phyloP scores from a whole-genome alignment of 2,113 vertebrate genomes.

The Calidris pygmaea region DNA sequence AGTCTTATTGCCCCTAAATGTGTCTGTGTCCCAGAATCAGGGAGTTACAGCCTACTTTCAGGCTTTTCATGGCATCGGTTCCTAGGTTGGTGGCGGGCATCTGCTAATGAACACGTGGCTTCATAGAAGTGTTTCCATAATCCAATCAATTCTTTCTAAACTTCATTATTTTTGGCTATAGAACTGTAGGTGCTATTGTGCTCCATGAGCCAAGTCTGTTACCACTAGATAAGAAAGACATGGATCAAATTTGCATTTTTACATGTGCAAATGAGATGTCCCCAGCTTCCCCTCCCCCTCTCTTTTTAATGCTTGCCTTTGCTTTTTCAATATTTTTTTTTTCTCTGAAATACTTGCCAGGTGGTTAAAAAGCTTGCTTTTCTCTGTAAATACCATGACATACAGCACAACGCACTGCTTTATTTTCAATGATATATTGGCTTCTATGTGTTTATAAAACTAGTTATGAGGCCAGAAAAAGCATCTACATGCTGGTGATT shows the following conservation, averaged over 20 bases:
- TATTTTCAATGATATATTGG: not conserved
- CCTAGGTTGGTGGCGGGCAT: not conserved
- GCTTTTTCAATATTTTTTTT: not conserved
- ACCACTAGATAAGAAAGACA: conserved; percentile 51
- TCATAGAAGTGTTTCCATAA: conserved; percentile 11
- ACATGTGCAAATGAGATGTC: conserved; percentile 29
- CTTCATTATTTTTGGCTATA: conserved; percentile 50
- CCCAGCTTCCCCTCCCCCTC: not conserved
- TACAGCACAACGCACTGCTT: not conserved
- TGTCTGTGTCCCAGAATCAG: not conserved
- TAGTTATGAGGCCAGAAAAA: not conserved
- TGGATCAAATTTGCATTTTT: conserved; percentile 44
- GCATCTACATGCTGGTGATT: not conserved
- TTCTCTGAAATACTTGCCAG: not conserved
- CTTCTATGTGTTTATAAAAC: not conserved
- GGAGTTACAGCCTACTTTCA: not conserved
- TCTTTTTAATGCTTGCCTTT: not conserved
- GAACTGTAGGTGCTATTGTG: conserved; percentile 34
- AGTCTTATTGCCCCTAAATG: not conserved
- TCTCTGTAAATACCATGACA: not conserved
- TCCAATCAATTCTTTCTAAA: conserved; percentile 19
- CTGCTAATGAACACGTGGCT: conserved; percentile 7
- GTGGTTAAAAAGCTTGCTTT: not conserved
- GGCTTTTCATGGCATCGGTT: not conserved
- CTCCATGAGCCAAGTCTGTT: not conserved